These are phyloP conservation scores for Tupaia tana DNA, from an alignment of 2,113 vertebrate genomes.

Conservation along the genomic window DNA sequence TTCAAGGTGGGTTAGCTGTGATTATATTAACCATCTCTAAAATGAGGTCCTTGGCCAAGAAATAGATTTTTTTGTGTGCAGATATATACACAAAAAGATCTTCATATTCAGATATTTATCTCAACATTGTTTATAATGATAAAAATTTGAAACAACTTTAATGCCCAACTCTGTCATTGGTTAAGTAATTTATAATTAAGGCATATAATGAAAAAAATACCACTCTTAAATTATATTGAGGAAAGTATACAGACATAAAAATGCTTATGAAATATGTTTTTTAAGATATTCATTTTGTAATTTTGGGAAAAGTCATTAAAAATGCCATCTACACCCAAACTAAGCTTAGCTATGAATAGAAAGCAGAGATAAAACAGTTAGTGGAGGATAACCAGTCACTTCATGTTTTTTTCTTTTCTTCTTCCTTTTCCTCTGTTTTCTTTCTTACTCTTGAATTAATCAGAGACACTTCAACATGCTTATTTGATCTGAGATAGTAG, in stretches of 20 bases:
- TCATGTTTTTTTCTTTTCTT: not conserved
- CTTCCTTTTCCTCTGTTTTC: not conserved
- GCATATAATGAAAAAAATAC: constrained; percentile 15
- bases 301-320: not conserved
- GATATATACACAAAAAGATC: not conserved
- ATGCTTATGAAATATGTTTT: not conserved
- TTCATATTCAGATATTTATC: not conserved
- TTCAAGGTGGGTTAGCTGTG: not conserved
- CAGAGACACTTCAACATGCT: not conserved
- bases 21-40: not conserved
- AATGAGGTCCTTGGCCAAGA: not conserved
- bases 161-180: not conserved
- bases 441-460: not conserved
- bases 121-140: not conserved
- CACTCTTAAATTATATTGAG: not conserved
- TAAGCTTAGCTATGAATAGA: not conserved
- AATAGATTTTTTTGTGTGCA: constrained; percentile 32
- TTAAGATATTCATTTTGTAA: constrained; percentile 5
- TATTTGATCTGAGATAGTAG: not conserved
- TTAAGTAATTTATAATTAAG: not conserved
- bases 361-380: not conserved
- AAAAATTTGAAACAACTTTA: not conserved
- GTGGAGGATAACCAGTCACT: not conserved
- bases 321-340: not conserved
- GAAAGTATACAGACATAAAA: constrained; percentile 1